Conservation (phyloP, 2,888 invertebrate species). For the Exocentrus adspersus region DNA sequence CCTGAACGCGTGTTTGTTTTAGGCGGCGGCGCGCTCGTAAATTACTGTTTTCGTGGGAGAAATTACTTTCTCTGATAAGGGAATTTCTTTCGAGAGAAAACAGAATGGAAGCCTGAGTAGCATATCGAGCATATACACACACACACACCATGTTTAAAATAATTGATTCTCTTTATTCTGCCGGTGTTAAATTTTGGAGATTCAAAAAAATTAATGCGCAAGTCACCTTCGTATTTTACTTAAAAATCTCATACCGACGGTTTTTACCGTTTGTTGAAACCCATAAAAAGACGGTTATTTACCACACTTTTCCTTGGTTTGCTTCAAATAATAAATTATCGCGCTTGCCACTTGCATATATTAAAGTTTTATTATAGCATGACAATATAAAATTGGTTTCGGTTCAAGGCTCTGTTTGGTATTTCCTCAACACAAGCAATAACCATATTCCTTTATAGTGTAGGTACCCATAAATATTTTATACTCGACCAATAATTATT, state of each 20-base stretch:
- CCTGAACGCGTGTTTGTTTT: slow-evolving; percentile 6
- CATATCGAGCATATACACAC: too few relatives aligned
- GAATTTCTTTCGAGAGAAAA: slow-evolving; percentile 5
- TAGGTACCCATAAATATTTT: too few relatives aligned
- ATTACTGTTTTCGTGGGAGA: slow-evolving; percentile 13
- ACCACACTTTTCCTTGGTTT: neutral
- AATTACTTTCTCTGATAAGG: slow-evolving; percentile 29
- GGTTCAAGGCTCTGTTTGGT: slow-evolving; percentile 3
- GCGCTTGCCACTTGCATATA: slow-evolving; percentile 1
- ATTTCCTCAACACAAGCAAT: neutral
- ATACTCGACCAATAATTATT: neutral
- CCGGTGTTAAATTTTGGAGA: too few relatives aligned
- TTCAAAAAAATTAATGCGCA: too few relatives aligned
- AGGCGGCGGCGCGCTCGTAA: slow-evolving; percentile 1
- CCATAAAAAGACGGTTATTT: neutral
- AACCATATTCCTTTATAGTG: too few relatives aligned
- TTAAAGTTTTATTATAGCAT: neutral
- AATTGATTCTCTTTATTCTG: too few relatives aligned
- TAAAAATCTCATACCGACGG: too few relatives aligned
- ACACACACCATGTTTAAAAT: neutral
- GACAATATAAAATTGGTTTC: slow-evolving; percentile 3
- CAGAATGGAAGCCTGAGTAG: too few relatives aligned
- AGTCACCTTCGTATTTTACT: too few relatives aligned
- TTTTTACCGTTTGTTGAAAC: neutral
- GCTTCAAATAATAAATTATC: slow-evolving; percentile 2